phyloP scores from a whole-genome alignment of 2,797 vertebrate species.

The Mycteria americana region DNA sequence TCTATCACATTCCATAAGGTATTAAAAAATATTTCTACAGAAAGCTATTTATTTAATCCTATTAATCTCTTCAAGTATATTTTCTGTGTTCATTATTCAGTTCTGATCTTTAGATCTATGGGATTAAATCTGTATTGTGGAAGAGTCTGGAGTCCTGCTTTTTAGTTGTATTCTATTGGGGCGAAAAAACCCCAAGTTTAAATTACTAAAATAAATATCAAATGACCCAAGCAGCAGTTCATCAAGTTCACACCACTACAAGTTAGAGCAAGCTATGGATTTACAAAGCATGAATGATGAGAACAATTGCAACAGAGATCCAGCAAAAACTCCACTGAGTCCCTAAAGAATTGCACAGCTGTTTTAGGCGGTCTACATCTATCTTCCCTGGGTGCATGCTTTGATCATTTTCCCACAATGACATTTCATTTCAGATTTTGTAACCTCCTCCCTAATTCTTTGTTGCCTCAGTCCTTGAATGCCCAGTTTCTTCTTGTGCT shows the following conservation, averaged over 20 bases:
- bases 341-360: constrained; percentile 11
- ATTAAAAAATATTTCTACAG: background rate
- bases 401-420: constrained; percentile 33
- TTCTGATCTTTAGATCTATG: background rate
- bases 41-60: background rate
- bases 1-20: background rate
- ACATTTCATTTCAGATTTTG: constrained; percentile 44
- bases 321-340: background rate
- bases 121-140: background rate
- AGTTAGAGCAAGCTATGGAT: constrained; percentile 4
- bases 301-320: constrained; percentile 21
- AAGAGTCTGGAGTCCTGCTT: background rate
- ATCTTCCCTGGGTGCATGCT: background rate
- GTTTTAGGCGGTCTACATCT: background rate
- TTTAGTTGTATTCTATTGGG: background rate
- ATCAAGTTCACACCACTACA: constrained; percentile 4
- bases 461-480: background rate
- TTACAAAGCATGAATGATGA: constrained; percentile 12
- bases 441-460: constrained; percentile 24
- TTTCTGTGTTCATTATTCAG: background rate
- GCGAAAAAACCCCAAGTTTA: accelerated
- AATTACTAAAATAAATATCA: background rate
- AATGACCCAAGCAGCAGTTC: constrained; percentile 24
- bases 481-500: background rate
- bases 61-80: background rate